Conservation (phyloP, 1,140 invertebrate species). For the Aphidius gifuensis region DNA sequence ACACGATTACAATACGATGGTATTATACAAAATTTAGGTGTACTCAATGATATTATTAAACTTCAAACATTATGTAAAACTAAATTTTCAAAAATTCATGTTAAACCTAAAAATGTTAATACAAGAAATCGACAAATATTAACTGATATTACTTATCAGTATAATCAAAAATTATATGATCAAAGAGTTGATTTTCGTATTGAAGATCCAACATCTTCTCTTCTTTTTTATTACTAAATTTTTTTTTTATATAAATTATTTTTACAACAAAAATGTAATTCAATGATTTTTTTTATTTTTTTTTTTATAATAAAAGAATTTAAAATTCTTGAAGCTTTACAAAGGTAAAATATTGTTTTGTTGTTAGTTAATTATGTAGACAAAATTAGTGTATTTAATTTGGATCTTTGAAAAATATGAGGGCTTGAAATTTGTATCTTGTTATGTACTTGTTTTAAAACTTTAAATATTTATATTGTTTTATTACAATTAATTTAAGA, state of each 20-base stretch:
- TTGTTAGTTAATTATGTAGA: no score
- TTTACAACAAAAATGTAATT: neutral
- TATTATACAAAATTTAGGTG: constrained; percentile 48
- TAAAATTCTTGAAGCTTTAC: no score
- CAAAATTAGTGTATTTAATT: no score
- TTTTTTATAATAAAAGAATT: no score
- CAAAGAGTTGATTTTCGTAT: constrained; percentile 50
- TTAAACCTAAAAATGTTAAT: constrained; percentile 46
- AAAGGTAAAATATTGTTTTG: no score
- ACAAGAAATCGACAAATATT: constrained; percentile 38
- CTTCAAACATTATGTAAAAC: constrained; percentile 46
- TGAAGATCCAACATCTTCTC: constrained; percentile 40
- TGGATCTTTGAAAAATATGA: no score
- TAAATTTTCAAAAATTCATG: constrained; percentile 45
- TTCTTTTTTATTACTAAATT: no score
- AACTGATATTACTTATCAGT: constrained; percentile 43
- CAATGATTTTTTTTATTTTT: no score
- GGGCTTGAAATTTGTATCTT: no score
- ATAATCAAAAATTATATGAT: constrained; percentile 41
- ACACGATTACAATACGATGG: constrained; percentile 51
- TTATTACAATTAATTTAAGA: no score
- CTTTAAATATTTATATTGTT: no score
- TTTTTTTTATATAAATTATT: constrained; percentile 1
- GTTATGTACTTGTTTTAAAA: no score
- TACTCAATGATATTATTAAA: constrained; percentile 48